Evolutionary conservation across 2,113 vertebrate genomes (phyloP).

Genomic region (Fregetta grallaria): DNA sequence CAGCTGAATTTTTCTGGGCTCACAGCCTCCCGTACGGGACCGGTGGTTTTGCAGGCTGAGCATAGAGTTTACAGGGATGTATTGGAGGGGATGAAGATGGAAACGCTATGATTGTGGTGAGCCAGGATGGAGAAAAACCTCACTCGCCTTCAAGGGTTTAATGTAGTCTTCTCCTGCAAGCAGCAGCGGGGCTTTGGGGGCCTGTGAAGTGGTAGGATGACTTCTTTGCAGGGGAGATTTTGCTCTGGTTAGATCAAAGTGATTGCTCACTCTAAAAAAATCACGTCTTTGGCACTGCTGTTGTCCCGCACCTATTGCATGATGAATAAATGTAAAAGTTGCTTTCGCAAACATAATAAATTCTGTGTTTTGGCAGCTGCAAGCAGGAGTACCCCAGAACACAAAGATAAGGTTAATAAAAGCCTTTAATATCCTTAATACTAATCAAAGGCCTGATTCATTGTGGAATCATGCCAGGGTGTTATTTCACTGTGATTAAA

Average conservation of each 20-base stretch:
- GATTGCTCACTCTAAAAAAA: neutral
- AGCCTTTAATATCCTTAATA: slow-evolving; percentile 50
- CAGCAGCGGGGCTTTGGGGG: neutral
- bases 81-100: neutral
- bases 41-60: neutral
- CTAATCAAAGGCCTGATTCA: slow-evolving; percentile 31
- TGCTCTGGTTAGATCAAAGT: neutral
- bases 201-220: neutral
- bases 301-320: neutral
- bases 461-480: neutral
- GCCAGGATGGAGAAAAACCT: neutral
- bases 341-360: neutral
- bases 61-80: neutral
- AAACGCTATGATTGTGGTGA: accelerated
- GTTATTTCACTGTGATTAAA: slow-evolving; percentile 52
- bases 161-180: neutral
- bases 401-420: neutral
- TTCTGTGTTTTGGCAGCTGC: neutral
- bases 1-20: neutral
- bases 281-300: accelerated
- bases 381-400: neutral
- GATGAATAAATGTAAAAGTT: neutral
- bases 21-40: accelerated
- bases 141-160: neutral
- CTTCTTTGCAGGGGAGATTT: neutral